Percentiles rank a stretch among this genome's conserved stretches.
Evolutionary conservation across 2,113 vertebrate genomes (phyloP).

Genomic region (Thamnophis sirtalis): DNA sequence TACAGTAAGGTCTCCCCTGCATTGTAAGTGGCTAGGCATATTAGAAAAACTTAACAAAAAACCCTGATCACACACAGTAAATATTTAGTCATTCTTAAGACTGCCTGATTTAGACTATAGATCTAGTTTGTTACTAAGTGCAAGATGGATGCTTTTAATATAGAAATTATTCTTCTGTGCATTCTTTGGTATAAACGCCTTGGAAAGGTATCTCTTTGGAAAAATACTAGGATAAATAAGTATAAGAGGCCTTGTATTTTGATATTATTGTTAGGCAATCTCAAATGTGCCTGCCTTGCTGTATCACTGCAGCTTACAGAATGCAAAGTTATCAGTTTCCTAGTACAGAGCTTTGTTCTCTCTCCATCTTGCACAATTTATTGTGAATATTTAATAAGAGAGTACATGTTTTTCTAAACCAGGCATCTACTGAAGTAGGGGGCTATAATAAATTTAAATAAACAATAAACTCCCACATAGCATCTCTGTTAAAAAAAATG

Average conservation of each 20-base stretch:
- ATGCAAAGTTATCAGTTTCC: background rate
- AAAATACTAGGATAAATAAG: background rate
- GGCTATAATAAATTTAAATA: background rate
- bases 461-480: background rate
- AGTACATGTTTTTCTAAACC: background rate
- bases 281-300: background rate
- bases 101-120: background rate
- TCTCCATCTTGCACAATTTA: background rate
- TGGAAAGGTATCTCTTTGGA: background rate
- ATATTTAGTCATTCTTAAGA: background rate
- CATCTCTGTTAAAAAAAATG: slow-evolving; percentile 22
- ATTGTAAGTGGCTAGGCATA: background rate
- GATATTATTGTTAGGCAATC: background rate
- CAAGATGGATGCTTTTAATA: background rate
- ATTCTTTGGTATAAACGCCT: background rate
- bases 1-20: background rate
- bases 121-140: background rate
- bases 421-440: background rate
- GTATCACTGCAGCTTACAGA: background rate
- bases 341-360: background rate
- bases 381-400: background rate
- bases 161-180: background rate
- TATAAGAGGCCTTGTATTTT: background rate
- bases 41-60: background rate
- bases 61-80: background rate